phyloP scores from a whole-genome alignment of 2,888 invertebrate species.

The Microctonus aethiopoides region DNA sequence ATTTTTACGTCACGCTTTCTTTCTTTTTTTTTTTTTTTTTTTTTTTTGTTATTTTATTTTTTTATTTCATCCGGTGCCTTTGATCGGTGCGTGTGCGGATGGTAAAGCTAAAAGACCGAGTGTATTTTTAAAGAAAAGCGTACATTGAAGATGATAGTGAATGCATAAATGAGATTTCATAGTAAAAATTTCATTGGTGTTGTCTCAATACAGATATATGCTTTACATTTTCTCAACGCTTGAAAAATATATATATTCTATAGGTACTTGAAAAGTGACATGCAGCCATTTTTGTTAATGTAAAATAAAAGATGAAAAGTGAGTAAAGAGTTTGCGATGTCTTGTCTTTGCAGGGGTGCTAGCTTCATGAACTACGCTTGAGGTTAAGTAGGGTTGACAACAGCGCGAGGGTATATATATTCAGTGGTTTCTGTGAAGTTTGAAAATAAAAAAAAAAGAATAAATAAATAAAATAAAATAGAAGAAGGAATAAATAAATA shows the following conservation, averaged over 20 bases:
- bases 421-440: background rate
- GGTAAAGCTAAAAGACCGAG: background rate
- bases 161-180: background rate
- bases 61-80: background rate
- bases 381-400: slow-evolving; percentile 2
- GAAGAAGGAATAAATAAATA: background rate
- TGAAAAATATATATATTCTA: background rate
- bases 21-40: background rate
- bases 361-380: background rate
- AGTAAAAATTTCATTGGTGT: background rate
- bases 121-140: background rate
- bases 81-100: background rate
- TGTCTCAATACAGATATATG: background rate
- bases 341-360: background rate
- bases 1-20: background rate
- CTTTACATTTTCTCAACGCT: background rate
- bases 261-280: background rate
- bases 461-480: background rate
- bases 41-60: background rate
- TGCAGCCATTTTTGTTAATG: background rate
- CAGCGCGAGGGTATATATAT: background rate
- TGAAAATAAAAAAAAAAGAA: background rate
- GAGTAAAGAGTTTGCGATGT: background rate
- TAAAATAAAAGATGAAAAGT: background rate
- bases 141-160: background rate